Evolutionary conservation across 2,888 invertebrate species (phyloP).

Genomic region (Arrhopalites spinosus): DNA sequence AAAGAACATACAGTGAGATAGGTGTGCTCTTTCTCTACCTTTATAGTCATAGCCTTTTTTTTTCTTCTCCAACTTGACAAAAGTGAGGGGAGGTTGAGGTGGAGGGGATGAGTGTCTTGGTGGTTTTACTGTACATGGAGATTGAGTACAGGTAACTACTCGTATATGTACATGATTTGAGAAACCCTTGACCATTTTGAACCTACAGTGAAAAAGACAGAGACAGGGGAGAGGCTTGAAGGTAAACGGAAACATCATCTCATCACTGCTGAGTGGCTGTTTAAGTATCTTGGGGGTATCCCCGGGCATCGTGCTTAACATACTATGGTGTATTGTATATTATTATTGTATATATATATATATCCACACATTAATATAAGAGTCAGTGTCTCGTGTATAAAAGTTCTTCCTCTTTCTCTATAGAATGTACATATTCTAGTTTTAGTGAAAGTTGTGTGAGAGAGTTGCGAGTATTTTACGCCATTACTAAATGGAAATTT

Average conservation of each 20-base stretch:
- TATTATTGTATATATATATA: not conserved
- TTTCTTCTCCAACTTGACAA: too few species aligned
- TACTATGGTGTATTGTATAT: not conserved
- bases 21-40: too few species aligned
- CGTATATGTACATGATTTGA: not conserved
- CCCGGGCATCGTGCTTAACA: not conserved
- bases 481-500: constrained; percentile 2
- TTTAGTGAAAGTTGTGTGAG: not conserved
- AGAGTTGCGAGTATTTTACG: not conserved
- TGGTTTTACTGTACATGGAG: too few species aligned
- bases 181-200: not conserved
- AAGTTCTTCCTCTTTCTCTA: not conserved
- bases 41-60: too few species aligned
- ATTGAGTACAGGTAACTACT: not conserved
- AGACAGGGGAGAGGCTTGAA: not conserved
- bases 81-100: too few species aligned
- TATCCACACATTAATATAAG: not conserved
- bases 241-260: not conserved
- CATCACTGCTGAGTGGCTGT: not conserved
- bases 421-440: not conserved
- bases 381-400: too few species aligned
- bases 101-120: too few species aligned
- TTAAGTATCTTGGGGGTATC: constrained; percentile 7
- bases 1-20: too few species aligned
- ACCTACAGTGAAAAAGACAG: not conserved